phyloP scores from a whole-genome alignment of 35 echinoderm and acorn worm genomes.

The Apostichopus californicus region DNA sequence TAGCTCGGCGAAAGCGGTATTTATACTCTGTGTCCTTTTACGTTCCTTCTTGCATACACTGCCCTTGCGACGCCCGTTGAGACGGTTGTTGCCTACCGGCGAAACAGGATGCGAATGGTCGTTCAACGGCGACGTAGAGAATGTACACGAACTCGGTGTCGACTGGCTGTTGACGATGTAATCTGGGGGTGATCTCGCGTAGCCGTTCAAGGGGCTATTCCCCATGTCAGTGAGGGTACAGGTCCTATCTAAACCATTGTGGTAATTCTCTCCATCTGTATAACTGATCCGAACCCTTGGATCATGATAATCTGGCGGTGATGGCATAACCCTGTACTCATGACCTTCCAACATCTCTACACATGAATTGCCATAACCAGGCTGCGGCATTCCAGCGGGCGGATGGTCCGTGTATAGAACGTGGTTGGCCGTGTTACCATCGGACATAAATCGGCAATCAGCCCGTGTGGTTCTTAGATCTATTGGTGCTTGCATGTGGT shows the following conservation, averaged over 20 bases:
- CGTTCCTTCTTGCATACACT: slow-evolving; percentile 78
- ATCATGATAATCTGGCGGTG: slow-evolving; percentile 41
- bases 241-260: slow-evolving; percentile 15
- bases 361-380: slow-evolving; percentile 34
- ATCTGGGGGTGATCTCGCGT: slow-evolving; percentile 17
- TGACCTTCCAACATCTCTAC: slow-evolving; percentile 37
- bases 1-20: slow-evolving; percentile 93
- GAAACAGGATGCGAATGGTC: slow-evolving; percentile 36
- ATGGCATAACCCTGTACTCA: slow-evolving; percentile 41
- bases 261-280: slow-evolving; percentile 45
- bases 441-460: slow-evolving; percentile 49
- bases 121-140: slow-evolving; percentile 34
- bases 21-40: slow-evolving; percentile 96
- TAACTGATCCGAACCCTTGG: slow-evolving; percentile 31
- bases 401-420: slow-evolving; percentile 37
- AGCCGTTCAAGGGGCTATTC: slow-evolving; percentile 42
- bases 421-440: slow-evolving; percentile 2
- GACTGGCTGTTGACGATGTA: slow-evolving; percentile 25
- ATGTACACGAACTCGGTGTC: slow-evolving; percentile 15
- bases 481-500: slow-evolving; percentile 44
- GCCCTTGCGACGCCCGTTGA: slow-evolving; percentile 40
- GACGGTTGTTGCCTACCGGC: slow-evolving; percentile 9
- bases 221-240: slow-evolving; percentile 39
- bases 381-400: slow-evolving; percentile 41
- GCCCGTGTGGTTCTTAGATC: slow-evolving; percentile 41